Evolutionary conservation across 1,140 invertebrate species (phyloP), one percentile per base, ranked within the genome.

Genomic region (Nasonia vitripennis): DNA sequence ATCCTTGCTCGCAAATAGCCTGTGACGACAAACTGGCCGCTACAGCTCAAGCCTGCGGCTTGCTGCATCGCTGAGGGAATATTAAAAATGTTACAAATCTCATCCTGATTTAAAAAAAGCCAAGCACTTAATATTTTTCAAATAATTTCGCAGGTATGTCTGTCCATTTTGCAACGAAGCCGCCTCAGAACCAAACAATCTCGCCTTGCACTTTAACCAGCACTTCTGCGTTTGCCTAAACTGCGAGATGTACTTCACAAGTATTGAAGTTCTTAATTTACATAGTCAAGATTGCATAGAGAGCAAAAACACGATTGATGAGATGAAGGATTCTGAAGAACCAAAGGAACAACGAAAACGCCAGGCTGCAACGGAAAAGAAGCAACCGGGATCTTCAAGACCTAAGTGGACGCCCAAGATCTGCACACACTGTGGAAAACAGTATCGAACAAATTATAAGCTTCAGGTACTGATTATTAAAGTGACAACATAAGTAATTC

Each of bases 361-460:
- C 10, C 74, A 81, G 51, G 85, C 87, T 80, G 79, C 89, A 2
- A 87, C 90, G 85, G 90, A 89, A 45, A 85, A 70, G 14, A 89
- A 90, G 78, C 89, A 89, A 90, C 71, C 89, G 86, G n/a, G 87
- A 88, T 10, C 88, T 85, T 48, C 89, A 3, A 88, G 91, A 31
- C 91, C 90, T 81, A 93, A 93, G 73, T 94, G 93, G 92, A 92
- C 92, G 0, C 93, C 93, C 2, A 95, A 95, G 89, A 88, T 94
- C 34, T 95, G 95, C 86, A 89, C 90, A 12, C 93, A 94, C 11
- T 95, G 95, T 86, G 95, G 94, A 0, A 95, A 95, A 88, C 91
- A 93, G 17, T 95, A 95, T 88, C 92, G 94, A 74, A 95, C 95
- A 0, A 95, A 95, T 90, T 95, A 95, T 81, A 95, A 96, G 89